Conservation (phyloP, 2,113 vertebrate species). For the Pagrus major region DNA sequence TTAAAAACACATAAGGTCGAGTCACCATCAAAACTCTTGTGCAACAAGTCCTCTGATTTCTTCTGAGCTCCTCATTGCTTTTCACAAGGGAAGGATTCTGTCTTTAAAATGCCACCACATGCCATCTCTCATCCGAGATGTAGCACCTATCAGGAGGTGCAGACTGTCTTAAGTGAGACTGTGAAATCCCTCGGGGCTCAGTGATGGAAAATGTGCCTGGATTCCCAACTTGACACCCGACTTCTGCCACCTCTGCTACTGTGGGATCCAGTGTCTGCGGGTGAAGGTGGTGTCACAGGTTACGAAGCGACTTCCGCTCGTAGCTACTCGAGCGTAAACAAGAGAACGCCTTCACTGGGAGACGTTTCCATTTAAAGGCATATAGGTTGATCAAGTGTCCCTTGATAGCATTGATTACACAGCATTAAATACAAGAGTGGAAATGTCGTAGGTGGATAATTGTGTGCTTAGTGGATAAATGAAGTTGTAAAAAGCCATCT, state of each 20-base stretch:
- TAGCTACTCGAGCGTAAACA: slow-evolving; percentile 29
- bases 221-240: slow-evolving; percentile 64
- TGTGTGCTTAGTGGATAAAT: slow-evolving; percentile 76
- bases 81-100: slow-evolving; percentile 32
- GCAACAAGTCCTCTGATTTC: slow-evolving; percentile 46
- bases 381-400: slow-evolving; percentile 44
- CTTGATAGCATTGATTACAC: slow-evolving; percentile 57
- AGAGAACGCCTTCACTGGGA: slow-evolving; percentile 30
- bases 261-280: slow-evolving; percentile 45
- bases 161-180: slow-evolving; percentile 59
- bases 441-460: slow-evolving; percentile 73
- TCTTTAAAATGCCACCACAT: slow-evolving; percentile 47
- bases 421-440: slow-evolving; percentile 61
- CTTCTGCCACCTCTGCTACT: slow-evolving; percentile 54
- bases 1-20: no score
- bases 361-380: slow-evolving; percentile 23
- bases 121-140: slow-evolving; percentile 43
- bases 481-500: slow-evolving; percentile 75
- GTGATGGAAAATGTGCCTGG: slow-evolving; percentile 63
- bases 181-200: slow-evolving; percentile 68
- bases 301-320: slow-evolving; percentile 23
- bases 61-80: slow-evolving; percentile 51
- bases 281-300: slow-evolving; percentile 48
- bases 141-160: slow-evolving; percentile 72
- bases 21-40: not conserved